These are phyloP conservation scores for Drosophila bocki DNA, from an alignment of 1,140 invertebrate genomes.

Conservation along the genomic window DNA sequence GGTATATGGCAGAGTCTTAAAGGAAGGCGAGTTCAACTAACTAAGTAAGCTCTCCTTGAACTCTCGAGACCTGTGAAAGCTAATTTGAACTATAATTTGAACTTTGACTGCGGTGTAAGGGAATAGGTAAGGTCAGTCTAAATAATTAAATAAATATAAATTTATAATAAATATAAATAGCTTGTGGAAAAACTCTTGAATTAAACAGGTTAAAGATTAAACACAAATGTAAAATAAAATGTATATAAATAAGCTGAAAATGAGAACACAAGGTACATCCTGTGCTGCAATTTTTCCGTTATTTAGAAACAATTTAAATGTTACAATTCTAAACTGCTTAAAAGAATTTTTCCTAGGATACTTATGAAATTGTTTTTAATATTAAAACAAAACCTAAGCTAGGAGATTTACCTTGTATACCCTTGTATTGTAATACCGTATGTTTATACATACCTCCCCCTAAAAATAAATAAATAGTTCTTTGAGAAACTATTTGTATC, in stretches of 20 bases:
- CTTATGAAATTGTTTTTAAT: too few relatives aligned
- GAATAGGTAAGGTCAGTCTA: not conserved
- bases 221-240: not conserved
- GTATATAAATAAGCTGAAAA: not conserved
- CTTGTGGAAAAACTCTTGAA: too few relatives aligned
- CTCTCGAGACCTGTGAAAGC: not conserved
- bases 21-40: not conserved
- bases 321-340: too few relatives aligned
- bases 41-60: slow-evolving; percentile 11
- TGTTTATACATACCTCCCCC: not conserved
- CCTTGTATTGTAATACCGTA: too few relatives aligned
- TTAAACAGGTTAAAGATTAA: not conserved
- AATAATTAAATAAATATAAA: too few relatives aligned
- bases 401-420: too few relatives aligned
- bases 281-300: too few relatives aligned
- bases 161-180: not conserved
- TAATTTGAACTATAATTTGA: not conserved
- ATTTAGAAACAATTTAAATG: too few relatives aligned
- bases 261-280: too few relatives aligned
- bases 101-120: not conserved
- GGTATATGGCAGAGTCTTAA: not conserved
- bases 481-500: not conserved
- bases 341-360: too few relatives aligned
- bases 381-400: too few relatives aligned
- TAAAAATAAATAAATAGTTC: not conserved